Evolutionary conservation across 2,797 vertebrate genomes (phyloP).

Genomic region (Chiroxiphia lanceolata): DNA sequence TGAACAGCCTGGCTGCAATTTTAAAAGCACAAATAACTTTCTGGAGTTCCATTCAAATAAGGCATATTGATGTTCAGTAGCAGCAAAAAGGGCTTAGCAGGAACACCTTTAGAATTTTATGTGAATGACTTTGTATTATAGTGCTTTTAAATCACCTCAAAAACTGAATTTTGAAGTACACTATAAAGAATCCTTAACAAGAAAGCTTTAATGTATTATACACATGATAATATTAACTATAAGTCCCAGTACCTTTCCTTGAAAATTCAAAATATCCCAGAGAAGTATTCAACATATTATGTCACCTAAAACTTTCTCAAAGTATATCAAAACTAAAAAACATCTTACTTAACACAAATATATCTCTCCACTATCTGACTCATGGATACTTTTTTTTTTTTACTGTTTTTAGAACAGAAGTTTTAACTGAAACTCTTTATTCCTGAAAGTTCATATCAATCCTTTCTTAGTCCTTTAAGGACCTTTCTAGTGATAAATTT

Average conservation of each 20-base stretch:
- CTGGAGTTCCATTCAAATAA: slow-evolving; percentile 3
- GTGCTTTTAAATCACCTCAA: neutral
- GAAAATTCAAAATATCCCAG: neutral
- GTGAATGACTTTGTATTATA: slow-evolving; percentile 1
- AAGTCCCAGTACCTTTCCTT: neutral
- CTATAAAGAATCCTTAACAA: slow-evolving; percentile 20
- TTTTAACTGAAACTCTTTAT: neutral
- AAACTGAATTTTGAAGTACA: neutral
- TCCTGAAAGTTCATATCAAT: neutral
- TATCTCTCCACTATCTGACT: neutral
- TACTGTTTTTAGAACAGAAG: neutral
- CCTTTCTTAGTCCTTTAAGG: neutral
- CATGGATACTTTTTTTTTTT: neutral
- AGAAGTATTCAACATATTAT: neutral
- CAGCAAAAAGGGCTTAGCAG: slow-evolving; percentile 1
- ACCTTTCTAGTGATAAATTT: neutral
- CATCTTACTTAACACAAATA: neutral
- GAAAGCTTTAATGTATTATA: slow-evolving; percentile 29
- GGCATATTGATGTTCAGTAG: neutral
- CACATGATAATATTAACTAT: neutral
- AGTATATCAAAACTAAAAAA: neutral
- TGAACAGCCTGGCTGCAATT: neutral
- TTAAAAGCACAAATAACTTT: slow-evolving; percentile 47
- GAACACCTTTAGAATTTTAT: slow-evolving; percentile 12
- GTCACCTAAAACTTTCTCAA: neutral